Evolutionary conservation across 1,140 invertebrate species (phyloP), one percentile per base, ranked within the genome.

Genomic region (Oryctes rhinoceros): DNA sequence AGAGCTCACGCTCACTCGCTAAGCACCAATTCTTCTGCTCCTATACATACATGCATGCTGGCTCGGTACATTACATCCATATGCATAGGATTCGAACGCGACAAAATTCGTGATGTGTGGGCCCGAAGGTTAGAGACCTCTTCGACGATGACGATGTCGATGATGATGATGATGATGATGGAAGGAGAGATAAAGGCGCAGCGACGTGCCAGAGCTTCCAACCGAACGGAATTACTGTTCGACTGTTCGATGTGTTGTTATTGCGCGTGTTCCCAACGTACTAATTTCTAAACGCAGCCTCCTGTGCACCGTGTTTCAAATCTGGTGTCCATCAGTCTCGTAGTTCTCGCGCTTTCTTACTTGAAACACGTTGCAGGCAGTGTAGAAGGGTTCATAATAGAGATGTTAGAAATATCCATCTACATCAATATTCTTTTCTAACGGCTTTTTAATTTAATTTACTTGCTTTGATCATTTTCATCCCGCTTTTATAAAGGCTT

Each of bases 41-140:
- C 10, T 71, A 24, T 35, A 71, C 13, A 24, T 71, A 35, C 65
- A 20, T 24, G 37, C 13, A 37, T 37, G 5, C 13, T 15, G 5
- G 20, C 30, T 71, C 13, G 11, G 20, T 37, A 71, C 20, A 24
- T 15, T 13, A 11, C 13, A 71, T 71, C 10, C 65, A 35, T 71
- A 71, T 71, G 65, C 24, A 71, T 71, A 24, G 20, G 10, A 35
- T 71, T 71, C 24, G 65, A 37, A 71, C 65, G 65, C 65, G 65
- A 71, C 65, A 71, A 71, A 71, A 71, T 71, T 71, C 65, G 65
- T 71, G 65, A 71, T 71, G 65, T 71, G 65, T 71, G 65, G 65
- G 65, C 65, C 35, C 18, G 20, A 71, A 71, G 65, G 65, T 71
- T 24, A 24, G 18, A 24, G 20, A 71, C 65, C 65, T 71, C 65